Base-by-base conservation (phyloP, 2,888 invertebrate genomes). In the Macrosiphum euphorbiae region DNA sequence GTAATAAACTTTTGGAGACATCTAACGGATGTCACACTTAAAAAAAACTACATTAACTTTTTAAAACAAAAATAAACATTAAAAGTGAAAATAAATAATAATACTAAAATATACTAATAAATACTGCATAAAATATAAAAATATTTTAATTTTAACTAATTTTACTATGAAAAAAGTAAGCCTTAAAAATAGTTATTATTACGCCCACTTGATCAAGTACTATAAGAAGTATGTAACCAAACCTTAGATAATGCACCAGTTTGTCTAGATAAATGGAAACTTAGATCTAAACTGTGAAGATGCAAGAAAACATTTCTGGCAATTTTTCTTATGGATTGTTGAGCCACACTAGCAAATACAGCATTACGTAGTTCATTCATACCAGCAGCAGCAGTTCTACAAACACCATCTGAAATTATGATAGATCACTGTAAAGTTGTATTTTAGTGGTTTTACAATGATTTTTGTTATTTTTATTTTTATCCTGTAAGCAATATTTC, bases 281-380 rank as follows among this genome's bases (percentile, higher is more conserved):
- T 97, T 94, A 99, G 96, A 96, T 99, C 99, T 95, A 99, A 96
- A 95, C 98, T 98, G 96, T 99, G 99, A 93, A 99, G 96, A 96
- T 99, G 99, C 52, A 97, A 96, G 96, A 99, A 99, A 61, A 99
- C 99, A 96, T 99, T 99, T 96, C 97, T 98, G 1, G 99, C 99
- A 94, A 99, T 98, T 96, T 97, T 97, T 91, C 99, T 96, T 95
- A 99, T 99, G 41, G 99, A 99, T 96, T 98, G 98, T 95, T 99
- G 99, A 0, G 99, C 99, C 13, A 99, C 99, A 96, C 97, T 98
- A 3, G 99, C 99, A 96, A 99, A 99, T 88, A 99, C 99, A 0
- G 99, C 99, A 96, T 99, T 99, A 67, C 99, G 96, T 41, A 99
- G 96, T 96, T 99, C 99, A 96, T 99, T 99, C 96, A 99, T 98